A percentile compares a stretch with the other conserved stretches of the same genome.
These are phyloP conservation scores for Syngnathus rostellatus DNA, from an alignment of 2,797 vertebrate species.

Conservation along the genomic window DNA sequence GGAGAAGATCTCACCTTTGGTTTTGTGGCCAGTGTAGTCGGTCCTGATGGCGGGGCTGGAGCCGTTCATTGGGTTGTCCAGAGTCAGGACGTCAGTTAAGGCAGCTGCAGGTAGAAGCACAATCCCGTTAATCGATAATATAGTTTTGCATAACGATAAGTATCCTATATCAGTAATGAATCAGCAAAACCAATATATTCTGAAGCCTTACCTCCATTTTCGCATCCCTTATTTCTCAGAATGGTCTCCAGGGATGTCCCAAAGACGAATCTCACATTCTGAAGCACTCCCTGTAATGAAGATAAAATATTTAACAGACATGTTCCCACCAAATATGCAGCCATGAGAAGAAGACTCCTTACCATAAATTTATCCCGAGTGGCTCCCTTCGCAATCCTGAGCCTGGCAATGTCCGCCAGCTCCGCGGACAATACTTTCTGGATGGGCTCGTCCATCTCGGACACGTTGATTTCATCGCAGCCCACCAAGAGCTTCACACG, in stretches of 20 bases:
- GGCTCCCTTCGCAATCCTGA: slow-evolving; percentile 86
- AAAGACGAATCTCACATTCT: slow-evolving; percentile 95
- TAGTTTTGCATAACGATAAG: not conserved
- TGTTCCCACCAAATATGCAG: not conserved
- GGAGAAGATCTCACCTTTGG: slow-evolving; percentile 70
- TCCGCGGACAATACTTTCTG: slow-evolving; percentile 81
- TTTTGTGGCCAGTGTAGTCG: slow-evolving; percentile 88
- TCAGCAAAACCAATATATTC: not conserved
- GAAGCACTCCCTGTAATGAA: slow-evolving; percentile 82
- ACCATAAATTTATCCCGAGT: slow-evolving; percentile 89
- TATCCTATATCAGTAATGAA: too few species aligned
- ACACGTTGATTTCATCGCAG: slow-evolving; percentile 85
- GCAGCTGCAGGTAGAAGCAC: slow-evolving; percentile 44
- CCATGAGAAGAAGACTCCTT: slow-evolving; percentile 15
- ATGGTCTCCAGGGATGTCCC: slow-evolving; percentile 86
- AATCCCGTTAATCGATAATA: slow-evolving; percentile 12
- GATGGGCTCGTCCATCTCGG: slow-evolving; percentile 85
- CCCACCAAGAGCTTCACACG: slow-evolving; percentile 86
- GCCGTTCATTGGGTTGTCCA: slow-evolving; percentile 87
- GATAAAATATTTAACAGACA: not conserved
- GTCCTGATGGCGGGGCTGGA: slow-evolving; percentile 92
- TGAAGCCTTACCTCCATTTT: slow-evolving; percentile 78
- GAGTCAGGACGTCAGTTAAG: slow-evolving; percentile 76
- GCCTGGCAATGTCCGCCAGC: slow-evolving; percentile 73
- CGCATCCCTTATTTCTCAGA: slow-evolving; percentile 92